A percentile compares a stretch with the other conserved stretches of the same genome.
phyloP scores from a whole-genome alignment of 2,113 vertebrate genomes.

The Parotia lawesii region DNA sequence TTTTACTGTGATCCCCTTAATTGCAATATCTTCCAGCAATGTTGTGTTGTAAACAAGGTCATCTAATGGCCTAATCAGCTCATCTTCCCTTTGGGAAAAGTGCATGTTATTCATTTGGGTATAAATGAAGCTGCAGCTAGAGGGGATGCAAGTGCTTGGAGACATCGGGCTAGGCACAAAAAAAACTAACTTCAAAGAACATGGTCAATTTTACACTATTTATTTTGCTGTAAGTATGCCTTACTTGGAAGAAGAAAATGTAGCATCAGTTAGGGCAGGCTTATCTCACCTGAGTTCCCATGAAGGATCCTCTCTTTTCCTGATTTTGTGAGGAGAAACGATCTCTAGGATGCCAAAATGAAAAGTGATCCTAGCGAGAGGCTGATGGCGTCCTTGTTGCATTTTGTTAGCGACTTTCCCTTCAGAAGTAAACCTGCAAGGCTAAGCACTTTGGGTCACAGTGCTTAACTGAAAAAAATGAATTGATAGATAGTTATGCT shows the following conservation, averaged over 20 bases:
- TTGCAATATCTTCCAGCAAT: neutral
- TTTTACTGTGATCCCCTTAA: neutral
- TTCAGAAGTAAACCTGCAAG: neutral
- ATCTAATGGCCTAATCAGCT: neutral
- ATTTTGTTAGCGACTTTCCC: neutral
- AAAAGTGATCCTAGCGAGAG: neutral
- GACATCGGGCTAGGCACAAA: neutral
- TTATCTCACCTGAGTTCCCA: neutral
- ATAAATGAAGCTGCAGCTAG: neutral
- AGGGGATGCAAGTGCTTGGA: neutral
- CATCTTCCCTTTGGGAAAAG: neutral
- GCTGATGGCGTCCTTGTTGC: neutral
- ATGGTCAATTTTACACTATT: neutral
- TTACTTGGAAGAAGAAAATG: neutral
- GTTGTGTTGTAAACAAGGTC: neutral
- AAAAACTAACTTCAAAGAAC: neutral
- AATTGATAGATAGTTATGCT: neutral
- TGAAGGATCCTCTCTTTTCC: neutral
- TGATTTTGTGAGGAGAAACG: neutral
- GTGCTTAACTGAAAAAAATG: neutral
- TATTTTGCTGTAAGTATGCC: neutral
- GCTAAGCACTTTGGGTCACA: neutral
- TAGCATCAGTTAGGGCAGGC: neutral
- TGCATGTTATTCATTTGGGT: neutral
- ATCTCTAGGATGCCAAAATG: neutral